Conservation (phyloP, 2,113 vertebrate species). For the Scopus umbretta region DNA sequence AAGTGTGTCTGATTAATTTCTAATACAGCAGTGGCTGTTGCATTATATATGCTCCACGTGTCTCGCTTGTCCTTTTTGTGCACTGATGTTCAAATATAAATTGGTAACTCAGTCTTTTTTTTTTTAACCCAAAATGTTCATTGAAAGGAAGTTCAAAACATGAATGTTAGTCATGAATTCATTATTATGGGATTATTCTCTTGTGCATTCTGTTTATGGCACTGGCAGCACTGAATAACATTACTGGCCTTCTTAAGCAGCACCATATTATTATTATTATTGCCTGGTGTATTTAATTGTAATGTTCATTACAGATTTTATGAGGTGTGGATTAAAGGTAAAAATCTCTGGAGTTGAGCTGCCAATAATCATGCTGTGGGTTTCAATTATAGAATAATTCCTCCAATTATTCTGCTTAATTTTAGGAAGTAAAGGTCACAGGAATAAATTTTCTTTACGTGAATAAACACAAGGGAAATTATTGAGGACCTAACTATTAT, state of each 20-base stretch:
- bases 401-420: conserved; percentile 55
- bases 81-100: conserved; percentile 25
- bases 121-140: not conserved
- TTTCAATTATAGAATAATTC: conserved; percentile 61
- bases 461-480: conserved; percentile 38
- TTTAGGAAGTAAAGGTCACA: conserved; percentile 52
- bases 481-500: not conserved
- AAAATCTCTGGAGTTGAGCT: conserved; percentile 46
- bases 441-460: conserved; percentile 23
- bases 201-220: conserved; percentile 25
- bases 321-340: conserved; percentile 56
- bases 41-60: not conserved
- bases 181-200: conserved; percentile 35
- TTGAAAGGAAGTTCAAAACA: not conserved
- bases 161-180: conserved; percentile 14
- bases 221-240: not conserved
- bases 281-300: conserved; percentile 43
- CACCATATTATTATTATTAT: not conserved
- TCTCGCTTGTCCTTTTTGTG: conserved; percentile 1
- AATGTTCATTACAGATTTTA: conserved; percentile 45
- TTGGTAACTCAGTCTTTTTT: not conserved
- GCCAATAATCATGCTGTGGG: conserved; percentile 2
- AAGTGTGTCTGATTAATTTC: not conserved
- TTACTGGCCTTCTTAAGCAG: conserved; percentile 11
- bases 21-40: not conserved